Conservation (phyloP, 2,888 invertebrate genomes). For the Heliconius aoede region DNA sequence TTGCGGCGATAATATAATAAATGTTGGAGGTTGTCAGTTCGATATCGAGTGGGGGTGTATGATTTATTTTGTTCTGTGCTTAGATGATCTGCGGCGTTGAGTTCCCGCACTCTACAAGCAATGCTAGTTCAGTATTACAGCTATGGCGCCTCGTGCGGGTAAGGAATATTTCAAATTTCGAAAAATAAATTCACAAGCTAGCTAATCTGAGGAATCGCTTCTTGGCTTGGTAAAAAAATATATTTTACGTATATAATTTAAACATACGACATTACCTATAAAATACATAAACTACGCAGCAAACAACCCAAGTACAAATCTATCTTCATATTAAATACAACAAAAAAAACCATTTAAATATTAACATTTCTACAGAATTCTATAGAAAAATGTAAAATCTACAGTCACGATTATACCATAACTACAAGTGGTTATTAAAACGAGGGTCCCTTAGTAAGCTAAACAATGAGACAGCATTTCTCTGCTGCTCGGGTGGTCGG, state of each 20-base stretch:
- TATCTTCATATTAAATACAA: not conserved
- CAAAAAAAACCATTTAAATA: not conserved
- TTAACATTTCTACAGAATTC: constrained; percentile 10
- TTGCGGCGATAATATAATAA: not conserved
- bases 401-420: constrained; percentile 32
- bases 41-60: too few relatives aligned
- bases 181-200: too few relatives aligned
- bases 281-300: too few relatives aligned
- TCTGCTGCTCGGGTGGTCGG: constrained; percentile 59
- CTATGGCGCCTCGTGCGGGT: too few relatives aligned
- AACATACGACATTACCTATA: too few relatives aligned
- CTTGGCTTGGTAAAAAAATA: too few relatives aligned
- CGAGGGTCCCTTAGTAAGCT: constrained; percentile 52
- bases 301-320: not conserved
- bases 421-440: constrained; percentile 26
- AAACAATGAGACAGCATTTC: constrained; percentile 66
- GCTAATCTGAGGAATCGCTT: too few relatives aligned
- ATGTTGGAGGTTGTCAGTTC: not conserved
- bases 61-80: not conserved
- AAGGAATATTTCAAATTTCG: too few relatives aligned
- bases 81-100: not conserved
- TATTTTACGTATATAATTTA: too few relatives aligned
- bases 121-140: too few relatives aligned
- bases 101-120: not conserved
- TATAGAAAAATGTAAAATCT: constrained; percentile 14